Conservation (phyloP, 2,113 vertebrate genomes). For the Psittacula cyanocephala region DNA sequence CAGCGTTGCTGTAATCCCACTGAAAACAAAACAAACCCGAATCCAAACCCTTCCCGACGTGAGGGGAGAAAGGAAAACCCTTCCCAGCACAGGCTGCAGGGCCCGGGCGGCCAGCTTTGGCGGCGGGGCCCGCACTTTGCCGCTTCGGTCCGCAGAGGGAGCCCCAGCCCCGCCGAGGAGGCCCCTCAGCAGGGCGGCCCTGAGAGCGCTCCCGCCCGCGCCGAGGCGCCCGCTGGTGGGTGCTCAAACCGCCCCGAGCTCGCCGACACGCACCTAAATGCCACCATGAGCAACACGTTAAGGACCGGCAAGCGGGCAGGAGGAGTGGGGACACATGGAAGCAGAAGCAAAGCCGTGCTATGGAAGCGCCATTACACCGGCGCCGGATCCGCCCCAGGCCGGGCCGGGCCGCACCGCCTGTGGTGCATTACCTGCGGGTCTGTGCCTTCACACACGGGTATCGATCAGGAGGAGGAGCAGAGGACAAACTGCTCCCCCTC, state of each 20-base stretch:
- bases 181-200: background rate
- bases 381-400: background rate
- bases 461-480: background rate
- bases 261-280: background rate
- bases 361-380: background rate
- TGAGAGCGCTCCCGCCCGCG: background rate
- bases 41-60: background rate
- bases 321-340: fast-evolving
- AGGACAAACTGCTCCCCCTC: no score
- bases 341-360: background rate
- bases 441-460: background rate
- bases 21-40: background rate
- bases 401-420: background rate
- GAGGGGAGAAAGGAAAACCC: background rate
- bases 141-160: conserved; percentile 79
- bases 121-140: background rate
- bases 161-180: conserved; percentile 68
- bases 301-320: background rate
- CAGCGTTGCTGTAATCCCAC: background rate
- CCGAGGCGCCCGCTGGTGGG: background rate
- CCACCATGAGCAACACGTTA: fast-evolving
- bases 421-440: background rate
- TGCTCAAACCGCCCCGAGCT: background rate
- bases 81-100: background rate
- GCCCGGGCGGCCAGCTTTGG: no score